Base-by-base conservation (phyloP, 2,113 vertebrate species). In the Nesogale talazaci region DNA sequence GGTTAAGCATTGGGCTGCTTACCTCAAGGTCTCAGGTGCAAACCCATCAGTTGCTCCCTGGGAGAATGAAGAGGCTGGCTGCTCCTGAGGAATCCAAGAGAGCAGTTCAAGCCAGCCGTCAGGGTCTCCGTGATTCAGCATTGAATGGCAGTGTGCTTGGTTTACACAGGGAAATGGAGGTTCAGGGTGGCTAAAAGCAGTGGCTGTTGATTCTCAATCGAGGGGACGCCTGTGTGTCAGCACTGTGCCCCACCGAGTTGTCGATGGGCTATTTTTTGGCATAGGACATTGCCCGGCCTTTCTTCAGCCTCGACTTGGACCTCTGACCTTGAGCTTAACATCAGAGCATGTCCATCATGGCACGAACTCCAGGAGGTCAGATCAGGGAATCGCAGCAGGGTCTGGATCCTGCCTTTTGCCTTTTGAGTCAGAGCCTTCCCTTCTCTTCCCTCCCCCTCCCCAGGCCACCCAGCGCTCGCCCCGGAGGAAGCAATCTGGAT, bases 391-490 rank as follows among this genome's bases (percentile, higher is more conserved):
- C 52, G 31, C 61, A 57, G 34, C 2, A 19, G 27, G 23, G 56
- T 36, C 42, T 36, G 29, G n/a, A 67, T 72, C 40, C 25, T 79
- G 23, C 12, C 34, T 46, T 59, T 15, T 36, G 40, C 6, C 1
- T 19, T 74, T 25, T 57, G 25, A 20, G 5, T 4, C 29, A 2
- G 15, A 17, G 17, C 7, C n/a, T 31, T 27, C 3, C 12, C 4
- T 40, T 82, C 46, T 34, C 63, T n/a, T 42, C 63, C 42, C 17
- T 46, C 34, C 17, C 17, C 22, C 10, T 69, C 9, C 7, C 17
- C 1, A 15, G 14, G 22, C 14, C 3, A 0, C 5, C 5, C 40
- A 46, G 27, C 9, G 46, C n/a, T n/a, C n/a, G n/a, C n/a, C 3
- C 0, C 83, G 56, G 75, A 11, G 20, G 27, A 65, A 86, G 40